These are phyloP conservation scores for Scaptomyza flava DNA, from an alignment of 2,888 invertebrate genomes.

Conservation along the genomic window DNA sequence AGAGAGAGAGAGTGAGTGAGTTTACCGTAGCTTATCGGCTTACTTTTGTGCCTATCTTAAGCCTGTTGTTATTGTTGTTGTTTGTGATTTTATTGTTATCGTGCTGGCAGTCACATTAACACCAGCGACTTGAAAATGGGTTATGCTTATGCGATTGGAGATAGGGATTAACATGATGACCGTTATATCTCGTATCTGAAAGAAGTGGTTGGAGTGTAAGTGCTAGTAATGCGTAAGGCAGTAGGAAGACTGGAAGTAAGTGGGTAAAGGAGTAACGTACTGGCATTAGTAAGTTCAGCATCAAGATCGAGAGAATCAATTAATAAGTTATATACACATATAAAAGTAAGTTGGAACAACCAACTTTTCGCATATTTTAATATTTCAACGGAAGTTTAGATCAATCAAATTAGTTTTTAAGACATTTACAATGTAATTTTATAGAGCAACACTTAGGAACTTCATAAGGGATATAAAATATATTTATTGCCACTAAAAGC, in stretches of 20 bases:
- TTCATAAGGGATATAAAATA: no score
- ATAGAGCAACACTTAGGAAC: no score
- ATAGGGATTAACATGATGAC: constrained; percentile 41
- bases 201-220: neutral
- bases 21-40: constrained; percentile 65
- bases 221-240: neutral
- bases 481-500: no score
- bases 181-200: constrained; percentile 15
- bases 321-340: neutral
- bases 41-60: constrained; percentile 71
- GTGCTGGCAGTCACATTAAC: constrained; percentile 71
- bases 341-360: no score
- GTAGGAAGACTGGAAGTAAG: no score
- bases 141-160: constrained; percentile 47
- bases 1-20: constrained; percentile 47
- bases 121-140: constrained; percentile 66
- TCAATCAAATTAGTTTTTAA: no score
- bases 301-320: no score
- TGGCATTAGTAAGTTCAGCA: no score
- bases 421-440: no score
- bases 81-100: constrained; percentile 61
- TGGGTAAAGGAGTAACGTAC: no score
- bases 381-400: no score
- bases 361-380: no score
- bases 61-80: constrained; percentile 36